These are phyloP conservation scores for Sarcophaga carnaria DNA, from an alignment of 2,888 invertebrate genomes.

Conservation along the genomic window DNA sequence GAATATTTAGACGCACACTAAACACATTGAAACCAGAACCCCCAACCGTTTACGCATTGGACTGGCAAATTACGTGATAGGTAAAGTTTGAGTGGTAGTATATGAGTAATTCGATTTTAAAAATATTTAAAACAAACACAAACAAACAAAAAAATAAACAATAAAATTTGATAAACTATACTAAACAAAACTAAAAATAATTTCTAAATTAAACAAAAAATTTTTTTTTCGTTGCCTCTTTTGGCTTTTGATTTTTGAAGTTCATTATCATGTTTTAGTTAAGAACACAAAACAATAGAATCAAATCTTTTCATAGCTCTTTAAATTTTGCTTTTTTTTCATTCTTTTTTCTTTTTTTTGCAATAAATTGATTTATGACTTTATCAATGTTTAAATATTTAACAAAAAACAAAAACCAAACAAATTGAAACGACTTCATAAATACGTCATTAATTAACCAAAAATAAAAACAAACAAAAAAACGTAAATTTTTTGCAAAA, in stretches of 20 bases:
- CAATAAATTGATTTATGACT: slow-evolving; percentile 35
- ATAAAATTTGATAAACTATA: not conserved
- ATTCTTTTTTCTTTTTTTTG: slow-evolving; percentile 3
- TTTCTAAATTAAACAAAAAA: not conserved
- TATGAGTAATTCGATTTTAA: too few species aligned
- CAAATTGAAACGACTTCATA: not conserved
- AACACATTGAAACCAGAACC: too few species aligned
- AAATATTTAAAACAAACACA: too few species aligned
- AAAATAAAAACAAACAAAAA: not conserved
- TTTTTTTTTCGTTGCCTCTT: not conserved
- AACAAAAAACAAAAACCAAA: not conserved
- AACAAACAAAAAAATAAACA: too few species aligned
- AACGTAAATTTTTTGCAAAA: not conserved
- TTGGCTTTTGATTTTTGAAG: not conserved
- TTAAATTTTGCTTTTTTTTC: too few species aligned
- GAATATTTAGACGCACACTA: too few species aligned
- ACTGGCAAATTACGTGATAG: too few species aligned
- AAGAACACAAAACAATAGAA: not conserved
- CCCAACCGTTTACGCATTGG: too few species aligned
- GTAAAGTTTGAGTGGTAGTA: too few species aligned
- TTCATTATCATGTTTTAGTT: slow-evolving; percentile 16
- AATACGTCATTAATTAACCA: slow-evolving; percentile 31
- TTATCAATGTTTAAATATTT: slow-evolving; percentile 2
- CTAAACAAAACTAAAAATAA: slow-evolving; percentile 4
- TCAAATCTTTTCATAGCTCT: not conserved